A percentile compares a stretch with the other conserved stretches of the same genome.
phyloP scores from a whole-genome alignment of 2,888 invertebrate species.

The Danaus chrysippus region DNA sequence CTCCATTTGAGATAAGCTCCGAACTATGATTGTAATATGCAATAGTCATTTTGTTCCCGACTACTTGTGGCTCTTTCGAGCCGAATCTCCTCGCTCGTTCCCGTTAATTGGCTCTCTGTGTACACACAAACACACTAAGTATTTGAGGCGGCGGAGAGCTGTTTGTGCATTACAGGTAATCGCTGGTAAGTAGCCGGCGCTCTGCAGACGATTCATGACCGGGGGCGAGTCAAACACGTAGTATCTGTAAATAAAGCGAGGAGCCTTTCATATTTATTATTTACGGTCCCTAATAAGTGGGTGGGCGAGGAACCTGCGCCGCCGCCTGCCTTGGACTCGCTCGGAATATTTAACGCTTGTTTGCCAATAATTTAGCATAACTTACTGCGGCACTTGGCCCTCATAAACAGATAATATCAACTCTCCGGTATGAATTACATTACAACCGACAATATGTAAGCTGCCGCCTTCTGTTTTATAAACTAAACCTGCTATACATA shows the following conservation, averaged over 20 bases:
- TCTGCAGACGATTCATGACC: conserved; percentile 36
- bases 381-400: conserved; percentile 31
- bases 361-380: conserved; percentile 49
- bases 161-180: neutral
- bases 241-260: conserved; percentile 65
- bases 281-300: conserved; percentile 70
- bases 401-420: conserved; percentile 13
- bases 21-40: neutral
- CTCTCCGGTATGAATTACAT: conserved; percentile 3
- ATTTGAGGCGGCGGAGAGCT: neutral
- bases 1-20: neutral
- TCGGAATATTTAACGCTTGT: conserved; percentile 64
- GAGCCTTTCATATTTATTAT: conserved; percentile 70
- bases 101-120: no score
- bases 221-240: conserved; percentile 53
- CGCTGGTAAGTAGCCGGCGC: neutral
- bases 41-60: no score
- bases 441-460: neutral
- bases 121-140: no score
- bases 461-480: neutral
- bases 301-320: conserved; percentile 37
- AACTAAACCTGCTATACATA: neutral
- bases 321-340: conserved; percentile 50
- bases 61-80: no score
- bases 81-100: no score